Evolutionary conservation across 2,888 invertebrate species (phyloP), one percentile per base, ranked within the genome.

Genomic region (Cheilosia pagana): DNA sequence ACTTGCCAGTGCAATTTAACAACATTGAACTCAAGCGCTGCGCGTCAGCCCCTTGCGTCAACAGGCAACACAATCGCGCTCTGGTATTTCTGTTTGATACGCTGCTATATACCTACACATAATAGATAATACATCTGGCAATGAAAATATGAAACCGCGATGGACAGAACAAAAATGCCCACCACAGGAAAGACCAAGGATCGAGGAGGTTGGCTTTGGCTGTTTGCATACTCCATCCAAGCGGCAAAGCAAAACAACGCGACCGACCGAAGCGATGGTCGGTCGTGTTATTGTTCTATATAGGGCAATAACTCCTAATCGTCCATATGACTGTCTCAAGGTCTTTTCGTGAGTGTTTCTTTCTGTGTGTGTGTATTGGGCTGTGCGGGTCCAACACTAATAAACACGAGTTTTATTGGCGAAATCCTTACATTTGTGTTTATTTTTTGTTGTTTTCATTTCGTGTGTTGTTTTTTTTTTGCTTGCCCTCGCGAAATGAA

Each of bases 281-380:
- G 28, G 21, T 23, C 23, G 57, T 63, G 55, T 65, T 63, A 65
- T 74, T 74, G 72, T 48, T 55, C 53, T 62, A 74, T 74, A 14
- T 75, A 41, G 75, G 75, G 75, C 67, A 75, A 75, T 75, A 75
- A 75, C 75, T 75, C 67, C 75, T 75, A 75, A 75, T 75, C 57
- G 67, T 75, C 75, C 65, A 75, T 75, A 59, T 75, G 65, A 67
- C 57, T 67, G 75, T 75, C 75, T 75, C 75, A 75, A 75, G 75
- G 75, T 75, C 75, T 75, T 67, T 65, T 55, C 57, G 45, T 14
- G 60, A 31, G 31, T 10, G 10, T 31, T 31, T 25, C 25, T 25
- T 0, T 31, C 8, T 39, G 10, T 16, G 35, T 14, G 12, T 43
- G n/a, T 45, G 19, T 16, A 28, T 48, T 12, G 14, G 23, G 14